Base-by-base conservation (phyloP, 2,113 vertebrate species). In the Ornithorhynchus anatinus region DNA sequence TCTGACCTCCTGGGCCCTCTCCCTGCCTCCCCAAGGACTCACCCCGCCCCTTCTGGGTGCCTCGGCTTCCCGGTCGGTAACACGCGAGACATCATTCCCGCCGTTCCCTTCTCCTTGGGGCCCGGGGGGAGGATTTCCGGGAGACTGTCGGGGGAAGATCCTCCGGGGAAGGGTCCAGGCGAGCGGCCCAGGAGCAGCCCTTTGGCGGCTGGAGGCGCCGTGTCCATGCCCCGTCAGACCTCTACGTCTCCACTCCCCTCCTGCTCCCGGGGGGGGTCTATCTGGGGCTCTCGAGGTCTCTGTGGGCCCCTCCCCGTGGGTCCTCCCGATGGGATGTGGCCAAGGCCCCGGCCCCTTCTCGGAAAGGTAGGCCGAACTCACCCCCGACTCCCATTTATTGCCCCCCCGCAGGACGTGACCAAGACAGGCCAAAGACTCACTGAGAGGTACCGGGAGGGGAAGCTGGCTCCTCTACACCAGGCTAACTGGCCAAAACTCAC, bases 401-500 rank as follows among this genome's bases (percentile, higher is more conserved):
- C 5, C 40, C 43, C 0, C 45, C 13, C 25, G 16, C 73, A 91
- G 89, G 83, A 80, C 22, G 38, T 88, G 43, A 77, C 77, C 0
- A 53, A 51, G 1, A 43, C 76, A 0, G 81, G 88, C 27, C 66
- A 4, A 71, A 72, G 57, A 16, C 47, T 88, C 50, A 72, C 10
- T 5, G 4, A 27, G 8, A 73, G 40, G 43, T 68, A 62, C 56
- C 22, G 13, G 2, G 27, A 69, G 1, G 77, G 84, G 15, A 86
- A 72, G n/a, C 54, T 89, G 65, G 70, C 36, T 1, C 81, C 86
- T 9, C 43, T 83, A 2, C 54, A 40, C 14, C 44, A 33, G 12
- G 62, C 77, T 1, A 47, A 84, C 54, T 86, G 89, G 84, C 80
- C 82, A 36, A 73, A 63, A 65, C 77, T 69, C 58, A 88, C 77